Conservation (phyloP, 1,140 invertebrate species). For the Tetranychus urticae region DNA sequence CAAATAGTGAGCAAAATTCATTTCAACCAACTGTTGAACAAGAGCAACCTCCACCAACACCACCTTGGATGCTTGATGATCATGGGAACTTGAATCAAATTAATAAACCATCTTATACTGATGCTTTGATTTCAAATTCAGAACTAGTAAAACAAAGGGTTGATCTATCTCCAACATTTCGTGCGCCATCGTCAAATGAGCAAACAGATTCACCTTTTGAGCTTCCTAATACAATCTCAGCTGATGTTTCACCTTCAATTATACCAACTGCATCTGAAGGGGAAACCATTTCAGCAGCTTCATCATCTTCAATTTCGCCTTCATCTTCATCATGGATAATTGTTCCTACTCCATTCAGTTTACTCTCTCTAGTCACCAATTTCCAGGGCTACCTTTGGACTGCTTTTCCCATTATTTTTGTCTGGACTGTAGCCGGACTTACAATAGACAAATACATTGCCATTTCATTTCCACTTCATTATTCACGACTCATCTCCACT, state of each 20-base stretch:
- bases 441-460: constrained; percentile 53
- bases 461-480: constrained; percentile 47
- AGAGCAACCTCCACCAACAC: too few species aligned
- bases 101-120: too few species aligned
- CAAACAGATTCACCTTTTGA: too few species aligned
- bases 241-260: too few species aligned
- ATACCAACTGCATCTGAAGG: neutral
- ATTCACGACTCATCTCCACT: constrained; percentile 40
- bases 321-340: constrained; percentile 1
- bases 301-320: neutral
- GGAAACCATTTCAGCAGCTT: constrained; percentile 21
- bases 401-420: constrained; percentile 40
- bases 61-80: too few species aligned
- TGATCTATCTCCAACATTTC: neutral
- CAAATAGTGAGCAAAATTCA: too few species aligned
- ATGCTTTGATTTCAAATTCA: too few species aligned
- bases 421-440: constrained; percentile 52
- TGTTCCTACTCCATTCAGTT: constrained; percentile 10
- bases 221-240: too few species aligned
- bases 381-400: constrained; percentile 37
- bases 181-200: too few species aligned
- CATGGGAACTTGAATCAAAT: too few species aligned
- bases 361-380: constrained; percentile 19
- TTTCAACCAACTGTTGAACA: too few species aligned
- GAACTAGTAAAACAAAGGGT: neutral